Conservation (phyloP, 2,797 vertebrate genomes). For the Phoebastria nigripes region DNA sequence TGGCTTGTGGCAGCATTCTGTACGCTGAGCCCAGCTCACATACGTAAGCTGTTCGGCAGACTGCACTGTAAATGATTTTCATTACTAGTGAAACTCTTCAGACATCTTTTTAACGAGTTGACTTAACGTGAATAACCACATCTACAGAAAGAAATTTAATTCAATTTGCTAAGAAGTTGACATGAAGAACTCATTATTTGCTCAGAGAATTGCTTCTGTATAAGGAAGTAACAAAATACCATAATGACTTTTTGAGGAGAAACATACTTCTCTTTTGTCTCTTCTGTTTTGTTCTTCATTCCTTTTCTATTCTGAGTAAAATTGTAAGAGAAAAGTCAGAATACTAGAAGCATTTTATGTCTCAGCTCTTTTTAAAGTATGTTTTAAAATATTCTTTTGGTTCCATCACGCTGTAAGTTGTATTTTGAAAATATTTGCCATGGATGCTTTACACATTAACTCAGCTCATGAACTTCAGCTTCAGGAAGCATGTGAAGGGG, state of each 20-base stretch:
- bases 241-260: background rate
- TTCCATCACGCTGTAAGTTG: background rate
- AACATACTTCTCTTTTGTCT: background rate
- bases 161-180: slow-evolving; percentile 6
- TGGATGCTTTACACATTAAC: background rate
- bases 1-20: background rate
- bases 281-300: background rate
- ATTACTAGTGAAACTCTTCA: background rate
- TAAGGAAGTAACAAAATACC: background rate
- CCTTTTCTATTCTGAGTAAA: background rate
- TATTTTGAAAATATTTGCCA: background rate
- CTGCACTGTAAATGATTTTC: background rate
- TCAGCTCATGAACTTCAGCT: background rate
- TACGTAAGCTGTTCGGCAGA: background rate
- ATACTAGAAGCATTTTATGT: background rate
- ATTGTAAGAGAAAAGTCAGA: background rate
- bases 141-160: background rate
- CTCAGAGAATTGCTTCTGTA: background rate
- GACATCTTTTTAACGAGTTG: background rate
- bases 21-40: background rate
- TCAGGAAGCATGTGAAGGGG: background rate
- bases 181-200: background rate
- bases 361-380: background rate
- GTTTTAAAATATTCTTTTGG: background rate
- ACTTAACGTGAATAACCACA: background rate